A percentile compares a stretch with the other conserved stretches of the same genome.
Conservation (phyloP, 2,888 invertebrate species). For the Diadegma fenestrale region DNA sequence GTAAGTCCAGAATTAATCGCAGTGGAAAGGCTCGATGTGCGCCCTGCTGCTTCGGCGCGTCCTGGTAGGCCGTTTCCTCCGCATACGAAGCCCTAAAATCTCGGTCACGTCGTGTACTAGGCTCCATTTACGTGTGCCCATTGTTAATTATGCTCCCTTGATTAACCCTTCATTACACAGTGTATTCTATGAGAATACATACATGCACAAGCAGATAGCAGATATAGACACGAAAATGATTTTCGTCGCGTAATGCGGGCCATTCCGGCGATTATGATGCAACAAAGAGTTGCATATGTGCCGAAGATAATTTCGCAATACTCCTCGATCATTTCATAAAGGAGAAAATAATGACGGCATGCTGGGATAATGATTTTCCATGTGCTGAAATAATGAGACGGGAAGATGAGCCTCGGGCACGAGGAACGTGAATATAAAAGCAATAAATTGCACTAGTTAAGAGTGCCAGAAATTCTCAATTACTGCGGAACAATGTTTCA, state of each 20-base stretch:
- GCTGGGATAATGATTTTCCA: not conserved
- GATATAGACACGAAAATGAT: not conserved
- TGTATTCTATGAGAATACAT: not conserved
- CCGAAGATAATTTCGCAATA: not conserved
- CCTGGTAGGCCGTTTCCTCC: not conserved
- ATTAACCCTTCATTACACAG: slow-evolving; percentile 62
- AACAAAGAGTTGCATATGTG: not conserved
- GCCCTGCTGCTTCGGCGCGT: not conserved
- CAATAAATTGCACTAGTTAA: not conserved
- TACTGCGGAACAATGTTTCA: not conserved
- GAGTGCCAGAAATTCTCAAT: not conserved
- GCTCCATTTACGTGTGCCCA: slow-evolving; percentile 45
- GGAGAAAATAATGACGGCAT: slow-evolving; percentile 25
- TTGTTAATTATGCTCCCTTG: slow-evolving; percentile 61
- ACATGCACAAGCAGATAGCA: not conserved
- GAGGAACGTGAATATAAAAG: not conserved
- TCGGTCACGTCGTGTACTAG: slow-evolving; percentile 15
- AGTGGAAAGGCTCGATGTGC: not conserved
- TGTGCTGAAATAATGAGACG: not conserved
- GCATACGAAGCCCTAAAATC: slow-evolving; percentile 21
- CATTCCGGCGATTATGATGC: not conserved
- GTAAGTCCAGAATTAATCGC: not conserved
- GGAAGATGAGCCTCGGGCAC: not conserved
- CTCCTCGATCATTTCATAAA: not conserved
- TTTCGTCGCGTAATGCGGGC: not conserved